Evolutionary conservation across 2,113 vertebrate genomes (phyloP).

Genomic region (Tringa solitaria): DNA sequence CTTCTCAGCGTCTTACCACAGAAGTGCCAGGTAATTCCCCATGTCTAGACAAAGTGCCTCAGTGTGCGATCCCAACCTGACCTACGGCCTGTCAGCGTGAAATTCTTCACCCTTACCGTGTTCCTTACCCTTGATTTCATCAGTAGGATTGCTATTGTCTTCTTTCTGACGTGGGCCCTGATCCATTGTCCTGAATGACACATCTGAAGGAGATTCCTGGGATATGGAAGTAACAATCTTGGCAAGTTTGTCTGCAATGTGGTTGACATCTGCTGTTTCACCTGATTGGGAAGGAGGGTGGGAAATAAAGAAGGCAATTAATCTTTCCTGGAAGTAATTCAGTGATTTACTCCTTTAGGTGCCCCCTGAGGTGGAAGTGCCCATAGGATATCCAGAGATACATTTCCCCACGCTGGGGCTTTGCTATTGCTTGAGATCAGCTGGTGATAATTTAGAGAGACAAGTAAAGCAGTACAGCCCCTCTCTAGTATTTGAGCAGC

Average conservation of each 20-base stretch:
- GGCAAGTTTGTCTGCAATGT: conserved; percentile 15
- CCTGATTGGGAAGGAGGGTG: background rate
- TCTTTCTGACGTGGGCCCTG: accelerated
- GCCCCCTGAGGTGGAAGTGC: background rate
- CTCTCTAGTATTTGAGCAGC: background rate
- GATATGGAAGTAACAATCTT: background rate
- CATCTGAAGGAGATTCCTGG: background rate
- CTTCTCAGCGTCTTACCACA: background rate
- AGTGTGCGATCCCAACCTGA: background rate
- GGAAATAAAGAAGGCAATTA: background rate
- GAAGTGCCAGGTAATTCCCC: background rate
- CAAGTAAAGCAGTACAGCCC: background rate
- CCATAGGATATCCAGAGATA: background rate
- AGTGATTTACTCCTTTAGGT: background rate
- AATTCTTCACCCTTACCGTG: background rate
- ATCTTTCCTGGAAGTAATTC: background rate
- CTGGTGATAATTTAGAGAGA: background rate
- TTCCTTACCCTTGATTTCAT: background rate
- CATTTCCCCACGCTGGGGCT: background rate
- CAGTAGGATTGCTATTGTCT: accelerated
- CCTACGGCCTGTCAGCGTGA: background rate
- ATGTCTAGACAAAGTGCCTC: background rate
- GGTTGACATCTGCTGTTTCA: background rate
- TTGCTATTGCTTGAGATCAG: background rate
- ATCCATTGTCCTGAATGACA: accelerated